Conservation (phyloP, 2,113 vertebrate genomes). For the Peromyscus maniculatus region DNA sequence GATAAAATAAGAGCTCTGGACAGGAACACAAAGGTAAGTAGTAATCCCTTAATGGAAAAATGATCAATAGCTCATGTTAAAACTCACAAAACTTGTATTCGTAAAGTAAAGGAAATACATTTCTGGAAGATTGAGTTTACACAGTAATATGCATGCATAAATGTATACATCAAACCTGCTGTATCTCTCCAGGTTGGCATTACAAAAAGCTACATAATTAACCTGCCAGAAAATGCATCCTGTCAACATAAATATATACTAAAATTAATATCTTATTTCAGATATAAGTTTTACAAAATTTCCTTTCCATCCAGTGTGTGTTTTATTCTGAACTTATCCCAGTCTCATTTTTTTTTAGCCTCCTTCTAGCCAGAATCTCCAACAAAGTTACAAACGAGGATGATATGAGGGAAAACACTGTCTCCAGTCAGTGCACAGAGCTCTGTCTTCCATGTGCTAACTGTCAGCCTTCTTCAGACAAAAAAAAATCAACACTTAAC, state of each 20-base stretch:
- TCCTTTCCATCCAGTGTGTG: not conserved
- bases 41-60: slow-evolving; percentile 27
- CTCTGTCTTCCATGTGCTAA: not conserved
- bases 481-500: not conserved
- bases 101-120: slow-evolving; percentile 58
- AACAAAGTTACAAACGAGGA: not conserved
- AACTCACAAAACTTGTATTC: slow-evolving; percentile 47
- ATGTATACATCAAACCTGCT: not conserved
- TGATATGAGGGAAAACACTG: not conserved
- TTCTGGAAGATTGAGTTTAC: slow-evolving; percentile 38
- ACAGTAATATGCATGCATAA: not conserved
- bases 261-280: slow-evolving; percentile 33
- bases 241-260: not conserved
- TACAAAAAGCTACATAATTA: not conserved
- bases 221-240: slow-evolving; percentile 31
- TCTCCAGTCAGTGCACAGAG: not conserved
- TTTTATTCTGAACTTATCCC: slow-evolving; percentile 38
- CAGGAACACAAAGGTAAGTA: not conserved
- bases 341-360: not conserved
- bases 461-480: not conserved
- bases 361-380: not conserved
- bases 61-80: slow-evolving; percentile 8
- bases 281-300: slow-evolving; percentile 28
- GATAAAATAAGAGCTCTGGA: not conserved
- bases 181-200: slow-evolving; percentile 25